phyloP scores from a whole-genome alignment of 2,888 invertebrate species.

The Diogma glabrata region DNA sequence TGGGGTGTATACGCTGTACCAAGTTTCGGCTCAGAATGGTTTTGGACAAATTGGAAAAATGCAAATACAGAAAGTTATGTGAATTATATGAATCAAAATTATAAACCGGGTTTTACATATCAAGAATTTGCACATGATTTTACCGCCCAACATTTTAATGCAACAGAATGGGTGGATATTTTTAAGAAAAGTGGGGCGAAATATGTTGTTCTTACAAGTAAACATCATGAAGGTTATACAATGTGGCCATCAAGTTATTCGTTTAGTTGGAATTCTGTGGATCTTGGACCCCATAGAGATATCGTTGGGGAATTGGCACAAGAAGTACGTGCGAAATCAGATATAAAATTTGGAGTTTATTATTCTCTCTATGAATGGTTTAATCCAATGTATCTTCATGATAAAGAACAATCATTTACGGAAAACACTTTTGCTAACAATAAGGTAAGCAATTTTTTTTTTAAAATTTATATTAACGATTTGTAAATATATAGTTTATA shows the following conservation, averaged over 20 bases:
- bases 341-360: constrained; percentile 69
- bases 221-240: constrained; percentile 81
- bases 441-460: constrained; percentile 37
- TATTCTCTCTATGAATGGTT: constrained; percentile 84
- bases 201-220: constrained; percentile 73
- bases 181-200: constrained; percentile 78
- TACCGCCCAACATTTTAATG: constrained; percentile 80
- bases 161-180: constrained; percentile 71
- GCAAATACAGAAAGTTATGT: constrained; percentile 31
- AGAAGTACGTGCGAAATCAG: constrained; percentile 48
- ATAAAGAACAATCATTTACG: constrained; percentile 50
- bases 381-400: constrained; percentile 65
- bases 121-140: constrained; percentile 85
- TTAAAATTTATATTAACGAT: too few relatives aligned
- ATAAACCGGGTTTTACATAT: constrained; percentile 75
- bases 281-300: constrained; percentile 66
- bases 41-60: constrained; percentile 78
- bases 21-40: constrained; percentile 82
- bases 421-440: constrained; percentile 53
- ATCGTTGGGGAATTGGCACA: constrained; percentile 58
- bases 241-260: constrained; percentile 72
- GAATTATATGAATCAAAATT: constrained; percentile 70
- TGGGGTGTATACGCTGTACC: constrained; percentile 92
- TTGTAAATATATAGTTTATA: too few relatives aligned
- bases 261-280: constrained; percentile 75